Evolutionary conservation across 2,113 vertebrate genomes (phyloP).

Genomic region (Lasiurus cinereus): DNA sequence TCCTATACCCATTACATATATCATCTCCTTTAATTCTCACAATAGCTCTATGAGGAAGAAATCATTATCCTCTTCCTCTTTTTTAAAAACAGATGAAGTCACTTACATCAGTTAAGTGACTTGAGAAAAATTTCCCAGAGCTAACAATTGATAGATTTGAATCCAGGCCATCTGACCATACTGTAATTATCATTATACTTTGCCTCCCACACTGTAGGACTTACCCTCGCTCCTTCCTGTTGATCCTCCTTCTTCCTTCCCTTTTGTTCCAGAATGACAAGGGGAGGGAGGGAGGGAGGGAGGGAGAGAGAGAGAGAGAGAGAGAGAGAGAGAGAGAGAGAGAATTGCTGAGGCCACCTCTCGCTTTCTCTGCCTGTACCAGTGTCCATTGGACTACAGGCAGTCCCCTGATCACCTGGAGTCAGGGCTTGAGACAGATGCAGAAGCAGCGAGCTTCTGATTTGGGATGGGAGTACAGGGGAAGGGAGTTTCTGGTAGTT

Average conservation of each 20-base stretch:
- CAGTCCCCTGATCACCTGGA: neutral
- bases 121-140: neutral
- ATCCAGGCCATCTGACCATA: no score
- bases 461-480: no score
- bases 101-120: neutral
- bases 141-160: neutral
- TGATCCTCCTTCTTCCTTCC: neutral
- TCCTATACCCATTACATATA: neutral
- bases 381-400: neutral
- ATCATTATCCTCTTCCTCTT: neutral
- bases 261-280: neutral
- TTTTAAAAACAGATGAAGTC: neutral
- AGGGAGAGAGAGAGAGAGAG: neutral
- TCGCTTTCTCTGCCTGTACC: neutral
- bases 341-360: rapidly evolving
- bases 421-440: neutral
- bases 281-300: neutral
- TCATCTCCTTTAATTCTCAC: neutral
- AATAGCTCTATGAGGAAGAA: neutral
- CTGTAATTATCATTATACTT: neutral
- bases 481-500: neutral
- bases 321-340: no score
- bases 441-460: neutral
- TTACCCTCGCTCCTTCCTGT: neutral
- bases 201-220: neutral